Evolutionary conservation across 2,113 vertebrate species (phyloP).

Genomic region (Pyrgilauda ruficollis): DNA sequence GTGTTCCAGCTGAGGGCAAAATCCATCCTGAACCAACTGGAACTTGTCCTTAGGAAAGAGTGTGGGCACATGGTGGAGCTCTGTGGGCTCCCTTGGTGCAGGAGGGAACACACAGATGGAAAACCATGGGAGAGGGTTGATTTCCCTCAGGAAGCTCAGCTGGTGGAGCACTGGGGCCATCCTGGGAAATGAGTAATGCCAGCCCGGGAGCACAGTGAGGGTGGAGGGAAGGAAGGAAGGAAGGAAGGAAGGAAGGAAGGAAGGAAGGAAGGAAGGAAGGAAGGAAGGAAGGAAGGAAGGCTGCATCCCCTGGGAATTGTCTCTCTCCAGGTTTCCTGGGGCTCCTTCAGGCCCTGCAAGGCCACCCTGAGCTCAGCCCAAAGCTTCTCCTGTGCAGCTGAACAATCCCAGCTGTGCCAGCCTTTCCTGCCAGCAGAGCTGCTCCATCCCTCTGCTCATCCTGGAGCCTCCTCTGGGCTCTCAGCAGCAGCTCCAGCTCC

Average conservation of each 20-base stretch:
- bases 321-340: too few species aligned
- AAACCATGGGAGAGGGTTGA: background rate
- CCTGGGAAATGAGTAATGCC: background rate
- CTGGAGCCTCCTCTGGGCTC: too few species aligned
- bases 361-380: too few species aligned
- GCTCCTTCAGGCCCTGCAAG: too few species aligned
- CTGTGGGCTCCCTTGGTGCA: background rate
- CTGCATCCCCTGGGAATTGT: too few species aligned
- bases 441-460: too few species aligned
- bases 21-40: background rate
- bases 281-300: too few species aligned
- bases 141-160: background rate
- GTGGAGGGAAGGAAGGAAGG: background rate
- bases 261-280: background rate
- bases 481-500: too few species aligned
- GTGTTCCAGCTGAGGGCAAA: background rate
- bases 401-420: too few species aligned
- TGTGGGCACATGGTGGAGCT: background rate
- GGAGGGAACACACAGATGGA: constrained; percentile 24
- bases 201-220: rapidly evolving
- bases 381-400: too few species aligned
- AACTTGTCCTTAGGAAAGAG: background rate
- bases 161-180: background rate
- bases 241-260: background rate
- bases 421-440: too few species aligned